phyloP scores from a whole-genome alignment of 2,113 vertebrate species.

The Callionymus lyra region DNA sequence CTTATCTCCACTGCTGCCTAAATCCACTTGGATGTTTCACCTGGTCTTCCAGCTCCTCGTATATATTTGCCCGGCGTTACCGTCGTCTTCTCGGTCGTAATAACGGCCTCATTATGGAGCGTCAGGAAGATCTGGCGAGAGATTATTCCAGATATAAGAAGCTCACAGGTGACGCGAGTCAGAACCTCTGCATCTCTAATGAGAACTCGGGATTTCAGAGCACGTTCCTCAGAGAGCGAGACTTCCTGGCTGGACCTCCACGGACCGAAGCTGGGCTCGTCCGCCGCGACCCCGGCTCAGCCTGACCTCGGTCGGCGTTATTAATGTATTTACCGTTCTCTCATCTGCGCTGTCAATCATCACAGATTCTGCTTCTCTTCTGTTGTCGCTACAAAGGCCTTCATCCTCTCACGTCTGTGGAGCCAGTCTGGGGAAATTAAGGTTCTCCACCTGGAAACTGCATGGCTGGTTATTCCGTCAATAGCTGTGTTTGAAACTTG shows the following conservation, averaged over 20 bases:
- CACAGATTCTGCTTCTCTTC: not conserved
- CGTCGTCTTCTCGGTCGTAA: conserved; percentile 59
- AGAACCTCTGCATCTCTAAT: conserved; percentile 61
- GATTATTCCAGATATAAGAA: conserved; percentile 67
- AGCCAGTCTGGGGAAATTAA: too few species aligned
- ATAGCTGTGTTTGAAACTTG: too few species aligned
- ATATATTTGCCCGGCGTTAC: conserved; percentile 10
- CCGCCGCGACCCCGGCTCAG: conserved; percentile 20
- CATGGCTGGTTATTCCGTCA: conserved; percentile 1
- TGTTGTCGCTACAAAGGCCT: too few species aligned
- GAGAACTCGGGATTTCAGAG: conserved; percentile 47
- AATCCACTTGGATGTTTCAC: conserved; percentile 13
- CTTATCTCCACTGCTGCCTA: conserved; percentile 17
- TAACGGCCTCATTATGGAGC: conserved; percentile 67
- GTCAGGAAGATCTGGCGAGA: conserved; percentile 63
- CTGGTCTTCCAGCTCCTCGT: conserved; percentile 17
- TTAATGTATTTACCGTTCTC: conserved; percentile 49
- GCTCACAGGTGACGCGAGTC: conserved; percentile 56
- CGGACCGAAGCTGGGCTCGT: conserved; percentile 29
- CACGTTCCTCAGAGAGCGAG: conserved; percentile 31
- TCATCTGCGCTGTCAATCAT: conserved; percentile 43
- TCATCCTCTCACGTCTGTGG: too few species aligned
- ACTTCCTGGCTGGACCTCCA: conserved; percentile 24
- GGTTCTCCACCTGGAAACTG: conserved; percentile 11
- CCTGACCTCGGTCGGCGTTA: conserved; percentile 45